A percentile compares a stretch with the other conserved stretches of the same genome.
phyloP scores from a whole-genome alignment of 2,797 vertebrate species.

The Lindbergichthys nudifrons region DNA sequence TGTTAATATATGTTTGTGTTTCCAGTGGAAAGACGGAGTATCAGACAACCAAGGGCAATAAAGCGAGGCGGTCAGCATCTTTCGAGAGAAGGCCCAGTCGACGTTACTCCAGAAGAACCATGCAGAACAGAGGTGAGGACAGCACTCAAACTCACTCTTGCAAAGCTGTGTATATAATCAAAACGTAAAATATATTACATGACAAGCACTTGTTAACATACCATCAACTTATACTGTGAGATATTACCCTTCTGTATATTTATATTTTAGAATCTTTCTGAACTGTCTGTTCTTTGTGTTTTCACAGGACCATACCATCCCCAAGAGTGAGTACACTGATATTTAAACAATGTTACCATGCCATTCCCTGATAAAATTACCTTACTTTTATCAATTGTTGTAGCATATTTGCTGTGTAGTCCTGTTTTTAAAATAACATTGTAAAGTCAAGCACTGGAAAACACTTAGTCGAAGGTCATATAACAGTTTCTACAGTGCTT shows the following conservation, averaged over 20 bases:
- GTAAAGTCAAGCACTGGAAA: neutral
- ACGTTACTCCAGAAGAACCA: slow-evolving; percentile 94
- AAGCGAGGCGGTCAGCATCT: slow-evolving; percentile 93
- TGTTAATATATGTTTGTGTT: slow-evolving; percentile 25
- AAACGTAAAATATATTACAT: neutral
- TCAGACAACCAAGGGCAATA: slow-evolving; percentile 96
- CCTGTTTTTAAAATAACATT: neutral
- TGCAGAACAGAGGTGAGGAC: slow-evolving; percentile 90
- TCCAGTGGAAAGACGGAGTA: slow-evolving; percentile 97
- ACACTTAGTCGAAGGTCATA: neutral
- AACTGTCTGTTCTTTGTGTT: slow-evolving; percentile 53
- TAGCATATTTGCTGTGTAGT: neutral
- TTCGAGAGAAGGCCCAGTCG: slow-evolving; percentile 98
- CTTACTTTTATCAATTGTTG: neutral
- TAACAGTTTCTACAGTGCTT: neutral
- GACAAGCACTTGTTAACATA: neutral
- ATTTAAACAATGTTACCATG: neutral
- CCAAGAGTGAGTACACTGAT: slow-evolving; percentile 81
- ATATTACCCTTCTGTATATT: neutral
- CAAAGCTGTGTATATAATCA: neutral
- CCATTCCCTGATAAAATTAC: neutral
- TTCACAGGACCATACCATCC: slow-evolving; percentile 72
- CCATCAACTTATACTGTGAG: neutral
- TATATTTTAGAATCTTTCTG: slow-evolving; percentile 2
- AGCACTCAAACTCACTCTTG: neutral